A percentile compares a stretch with the other conserved stretches of the same genome.
These are phyloP conservation scores for Drosophila cardini DNA, from an alignment of 1,140 invertebrate species.

Conservation along the genomic window DNA sequence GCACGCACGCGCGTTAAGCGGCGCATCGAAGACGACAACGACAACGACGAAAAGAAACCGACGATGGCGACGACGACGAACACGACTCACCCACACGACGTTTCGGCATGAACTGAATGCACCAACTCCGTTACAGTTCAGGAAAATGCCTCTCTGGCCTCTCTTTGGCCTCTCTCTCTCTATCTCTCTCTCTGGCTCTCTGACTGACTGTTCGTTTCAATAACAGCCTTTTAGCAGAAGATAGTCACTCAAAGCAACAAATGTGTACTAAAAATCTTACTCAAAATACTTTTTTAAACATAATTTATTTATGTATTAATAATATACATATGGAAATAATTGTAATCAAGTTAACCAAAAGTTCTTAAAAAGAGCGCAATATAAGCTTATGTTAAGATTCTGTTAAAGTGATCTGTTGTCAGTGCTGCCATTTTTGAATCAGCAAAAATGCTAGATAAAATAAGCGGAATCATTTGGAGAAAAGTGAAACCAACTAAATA, in stretches of 20 bases:
- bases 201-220: not conserved
- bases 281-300: not conserved
- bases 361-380: slow-evolving; percentile 17
- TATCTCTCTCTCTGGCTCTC: too few relatives aligned
- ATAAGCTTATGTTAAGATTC: not conserved
- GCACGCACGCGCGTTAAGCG: slow-evolving; percentile 44
- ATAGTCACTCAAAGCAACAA: not conserved
- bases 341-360: slow-evolving; percentile 4
- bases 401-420: not conserved
- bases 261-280: not conserved
- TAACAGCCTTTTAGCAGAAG: not conserved
- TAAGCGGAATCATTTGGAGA: too few relatives aligned
- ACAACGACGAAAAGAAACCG: not conserved
- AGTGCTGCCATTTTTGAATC: too few relatives aligned
- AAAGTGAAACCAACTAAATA: too few relatives aligned
- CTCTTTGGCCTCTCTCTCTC: too few relatives aligned
- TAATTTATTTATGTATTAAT: not conserved
- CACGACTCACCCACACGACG: slow-evolving; percentile 52
- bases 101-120: slow-evolving; percentile 44
- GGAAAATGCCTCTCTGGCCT: not conserved
- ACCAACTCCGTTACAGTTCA: slow-evolving; percentile 19
- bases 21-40: slow-evolving; percentile 9
- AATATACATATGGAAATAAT: not conserved
- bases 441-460: too few relatives aligned
- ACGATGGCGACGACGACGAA: slow-evolving; percentile 11